A percentile compares a stretch with the other conserved stretches of the same genome.
These are phyloP conservation scores for Acanthurus leucopareius DNA, from an alignment of 2,797 vertebrate species.

Conservation along the genomic window DNA sequence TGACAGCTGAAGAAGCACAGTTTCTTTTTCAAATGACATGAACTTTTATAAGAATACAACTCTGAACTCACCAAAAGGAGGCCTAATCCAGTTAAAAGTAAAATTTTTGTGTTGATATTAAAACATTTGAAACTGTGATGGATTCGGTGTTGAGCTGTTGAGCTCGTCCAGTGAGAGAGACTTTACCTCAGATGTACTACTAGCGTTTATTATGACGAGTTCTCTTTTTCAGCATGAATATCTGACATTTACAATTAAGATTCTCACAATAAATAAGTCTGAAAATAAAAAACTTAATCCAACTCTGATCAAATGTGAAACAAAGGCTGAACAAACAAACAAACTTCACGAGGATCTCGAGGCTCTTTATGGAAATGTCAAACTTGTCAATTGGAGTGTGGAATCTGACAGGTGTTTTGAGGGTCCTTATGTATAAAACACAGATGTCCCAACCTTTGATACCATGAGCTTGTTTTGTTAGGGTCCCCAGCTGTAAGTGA, in stretches of 20 bases:
- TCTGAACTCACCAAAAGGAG: too few relatives aligned
- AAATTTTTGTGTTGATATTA: too few relatives aligned
- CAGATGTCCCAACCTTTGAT: slow-evolving; percentile 75
- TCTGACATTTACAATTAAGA: background rate
- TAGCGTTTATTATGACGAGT: too few relatives aligned
- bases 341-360: background rate
- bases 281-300: background rate
- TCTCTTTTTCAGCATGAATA: background rate
- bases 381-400: slow-evolving; percentile 42
- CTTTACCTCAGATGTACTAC: too few relatives aligned
- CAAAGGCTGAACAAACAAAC: slow-evolving; percentile 3
- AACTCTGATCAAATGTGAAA: background rate
- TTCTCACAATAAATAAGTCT: background rate
- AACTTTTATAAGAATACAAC: too few relatives aligned
- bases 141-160: too few relatives aligned
- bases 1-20: too few relatives aligned
- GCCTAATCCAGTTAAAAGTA: too few relatives aligned
- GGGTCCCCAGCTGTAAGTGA: slow-evolving; percentile 49
- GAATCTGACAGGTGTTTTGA: slow-evolving; percentile 68
- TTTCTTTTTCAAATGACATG: too few relatives aligned
- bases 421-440: slow-evolving; percentile 61
- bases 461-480: slow-evolving; percentile 67
- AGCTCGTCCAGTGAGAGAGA: too few relatives aligned
- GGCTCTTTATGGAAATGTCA: slow-evolving; percentile 50
- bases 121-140: too few relatives aligned